These are phyloP conservation scores for Balanococcus diminutus DNA, from an alignment of 2,888 invertebrate species.

Conservation along the genomic window DNA sequence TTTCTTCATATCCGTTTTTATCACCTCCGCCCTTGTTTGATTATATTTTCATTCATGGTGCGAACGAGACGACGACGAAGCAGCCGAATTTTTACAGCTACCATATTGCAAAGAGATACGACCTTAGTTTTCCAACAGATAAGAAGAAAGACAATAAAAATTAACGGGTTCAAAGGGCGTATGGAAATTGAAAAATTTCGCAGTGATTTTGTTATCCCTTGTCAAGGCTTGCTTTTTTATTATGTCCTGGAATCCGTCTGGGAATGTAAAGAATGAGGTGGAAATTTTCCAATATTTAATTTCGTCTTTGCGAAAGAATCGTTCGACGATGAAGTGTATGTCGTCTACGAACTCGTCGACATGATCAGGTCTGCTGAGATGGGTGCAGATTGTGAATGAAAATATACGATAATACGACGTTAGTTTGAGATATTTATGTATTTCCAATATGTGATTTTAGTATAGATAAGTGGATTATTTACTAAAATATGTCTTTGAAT, in stretches of 20 bases:
- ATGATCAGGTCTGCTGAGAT: background rate
- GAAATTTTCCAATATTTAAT: background rate
- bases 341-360: background rate
- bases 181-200: constrained; percentile 18
- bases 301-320: background rate
- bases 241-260: background rate
- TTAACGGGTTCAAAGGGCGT: constrained; percentile 13
- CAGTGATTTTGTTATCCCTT: background rate
- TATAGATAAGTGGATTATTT: too few relatives aligned
- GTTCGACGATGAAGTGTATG: background rate
- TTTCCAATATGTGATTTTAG: too few relatives aligned
- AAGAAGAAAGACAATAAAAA: constrained; percentile 22
- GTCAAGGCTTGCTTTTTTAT: background rate
- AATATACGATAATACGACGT: too few relatives aligned
- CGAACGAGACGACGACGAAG: background rate
- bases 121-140: background rate
- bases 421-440: too few relatives aligned
- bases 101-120: background rate
- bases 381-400: too few relatives aligned
- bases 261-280: background rate
- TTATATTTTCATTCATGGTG: constrained; percentile 32
- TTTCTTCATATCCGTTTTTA: constrained; percentile 33
- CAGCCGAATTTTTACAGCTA: background rate
- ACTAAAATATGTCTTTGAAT: background rate
- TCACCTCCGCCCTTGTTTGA: constrained; percentile 26